Conservation (phyloP, 64 coral and sea anemone genomes). For the Acropora yongei region DNA sequence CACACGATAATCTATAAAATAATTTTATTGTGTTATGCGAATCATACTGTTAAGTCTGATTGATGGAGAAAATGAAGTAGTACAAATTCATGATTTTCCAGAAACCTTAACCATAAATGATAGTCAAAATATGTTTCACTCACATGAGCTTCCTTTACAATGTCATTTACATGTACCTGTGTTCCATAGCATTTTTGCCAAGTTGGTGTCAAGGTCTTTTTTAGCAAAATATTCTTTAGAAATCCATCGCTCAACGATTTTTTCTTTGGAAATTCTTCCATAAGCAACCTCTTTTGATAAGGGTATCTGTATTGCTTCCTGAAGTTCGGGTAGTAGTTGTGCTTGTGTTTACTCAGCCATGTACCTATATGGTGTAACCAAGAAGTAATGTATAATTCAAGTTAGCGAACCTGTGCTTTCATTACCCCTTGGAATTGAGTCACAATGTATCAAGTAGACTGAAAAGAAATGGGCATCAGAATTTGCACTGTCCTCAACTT, state of each 20-base stretch:
- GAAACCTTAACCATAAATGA: background rate
- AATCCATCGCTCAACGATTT: constrained; percentile 19
- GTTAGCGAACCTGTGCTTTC: background rate
- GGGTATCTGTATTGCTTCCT: constrained; percentile 22
- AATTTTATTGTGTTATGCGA: constrained; percentile 3
- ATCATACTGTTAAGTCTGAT: constrained; percentile 4
- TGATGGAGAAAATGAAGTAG: background rate
- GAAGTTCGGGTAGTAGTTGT: constrained; percentile 33
- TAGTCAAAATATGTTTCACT: no score
- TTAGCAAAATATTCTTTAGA: background rate
- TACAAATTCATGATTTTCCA: background rate
- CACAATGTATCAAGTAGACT: background rate
- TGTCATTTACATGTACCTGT: constrained; percentile 28
- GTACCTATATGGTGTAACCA: constrained; percentile 12
- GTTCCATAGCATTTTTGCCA: constrained; percentile 30
- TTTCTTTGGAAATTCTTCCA: background rate
- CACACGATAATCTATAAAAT: no score
- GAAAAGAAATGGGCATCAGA: background rate
- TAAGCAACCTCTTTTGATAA: background rate
- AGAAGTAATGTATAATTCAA: background rate
- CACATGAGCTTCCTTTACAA: background rate
- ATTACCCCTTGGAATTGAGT: background rate
- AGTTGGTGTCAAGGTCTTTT: background rate
- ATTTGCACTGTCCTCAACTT: background rate
- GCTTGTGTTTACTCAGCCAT: background rate